These are phyloP conservation scores for Dolichotis patagonum DNA, from an alignment of 2,113 vertebrate species.

Conservation along the genomic window DNA sequence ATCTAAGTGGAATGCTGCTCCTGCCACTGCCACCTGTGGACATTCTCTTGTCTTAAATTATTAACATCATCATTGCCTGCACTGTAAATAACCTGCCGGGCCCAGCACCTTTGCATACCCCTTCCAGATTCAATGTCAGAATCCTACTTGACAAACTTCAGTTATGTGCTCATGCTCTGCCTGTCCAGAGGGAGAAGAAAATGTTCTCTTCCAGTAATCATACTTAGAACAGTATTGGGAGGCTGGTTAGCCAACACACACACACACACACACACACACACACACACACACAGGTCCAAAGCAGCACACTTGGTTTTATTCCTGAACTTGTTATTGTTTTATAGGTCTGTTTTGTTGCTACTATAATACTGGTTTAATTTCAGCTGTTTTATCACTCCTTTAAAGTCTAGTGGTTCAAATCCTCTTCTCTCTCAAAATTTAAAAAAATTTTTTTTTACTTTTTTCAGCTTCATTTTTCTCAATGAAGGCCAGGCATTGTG, in stretches of 20 bases:
- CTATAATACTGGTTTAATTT: slow-evolving; percentile 34
- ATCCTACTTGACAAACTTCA: neutral
- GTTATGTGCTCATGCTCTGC: neutral
- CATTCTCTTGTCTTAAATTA: neutral
- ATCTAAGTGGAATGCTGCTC: neutral
- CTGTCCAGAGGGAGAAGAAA: neutral
- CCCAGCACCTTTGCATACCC: neutral
- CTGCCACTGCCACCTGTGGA: neutral
- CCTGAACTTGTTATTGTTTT: slow-evolving; percentile 34
- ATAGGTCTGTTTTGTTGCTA: neutral
- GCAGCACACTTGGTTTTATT: neutral
- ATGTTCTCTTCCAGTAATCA: neutral
- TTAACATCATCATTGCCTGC: neutral
- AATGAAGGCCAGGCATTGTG: neutral
- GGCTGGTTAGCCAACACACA: neutral
- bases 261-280: neutral
- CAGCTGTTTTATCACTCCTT: slow-evolving; percentile 14
- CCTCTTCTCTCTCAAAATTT: neutral
- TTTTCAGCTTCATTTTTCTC: slow-evolving; percentile 39
- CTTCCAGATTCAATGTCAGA: neutral
- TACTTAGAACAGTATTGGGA: neutral
- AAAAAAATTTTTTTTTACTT: neutral
- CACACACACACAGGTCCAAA: too few species aligned
- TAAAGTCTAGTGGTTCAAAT: slow-evolving; percentile 33
- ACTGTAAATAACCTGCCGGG: neutral